Base-by-base conservation (phyloP, 92 coral and sea anemone species). In the Epizoanthus illoricatus region DNA sequence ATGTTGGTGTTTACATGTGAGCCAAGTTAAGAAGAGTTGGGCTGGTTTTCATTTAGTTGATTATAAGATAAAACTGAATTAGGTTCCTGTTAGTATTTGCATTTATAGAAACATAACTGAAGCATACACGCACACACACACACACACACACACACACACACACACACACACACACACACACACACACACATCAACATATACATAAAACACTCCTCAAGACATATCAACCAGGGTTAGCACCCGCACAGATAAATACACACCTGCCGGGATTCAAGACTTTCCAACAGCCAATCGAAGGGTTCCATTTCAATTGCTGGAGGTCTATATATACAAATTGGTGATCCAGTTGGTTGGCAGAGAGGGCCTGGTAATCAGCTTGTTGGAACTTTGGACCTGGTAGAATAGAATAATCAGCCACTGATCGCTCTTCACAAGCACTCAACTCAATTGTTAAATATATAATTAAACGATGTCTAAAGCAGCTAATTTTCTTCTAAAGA, bases 241-340 rank as follows among this genome's bases (percentile, higher is more conserved):
- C 19, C 5, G 20, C 6, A 71, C 7, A 33, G 2, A 6, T 59
- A 20, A 24, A 24, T 63, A 81, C 84, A 81, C 79, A 79, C 73
- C 84, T 73, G 62, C 52, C 39, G 1, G 15, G 45, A 47, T 66
- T 69, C 52, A 60, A 11, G 13, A 20, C 55, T 43, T 56, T 91
- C 98, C 98, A 95, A 54, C 66, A 86, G 11, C 91, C 91, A 62
- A 60, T 76, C n/a, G 66, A 79, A 67, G 87, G 59, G 54, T 89
- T 90, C 98, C 98, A 95, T 39, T 87, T 76, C 74, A 92, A 80
- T 55, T 80, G 72, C 11, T 76, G 85, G 24, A 88, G 88, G 81
- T 92, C 88, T 41, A 91, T 89, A 74, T 95, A 95, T 17, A 86
- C 80, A 85, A 95, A 95, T 73, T 91, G 93, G 70, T 91, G 78